Conservation (phyloP, 2,888 invertebrate species). For the Limnephilus rhombicus region DNA sequence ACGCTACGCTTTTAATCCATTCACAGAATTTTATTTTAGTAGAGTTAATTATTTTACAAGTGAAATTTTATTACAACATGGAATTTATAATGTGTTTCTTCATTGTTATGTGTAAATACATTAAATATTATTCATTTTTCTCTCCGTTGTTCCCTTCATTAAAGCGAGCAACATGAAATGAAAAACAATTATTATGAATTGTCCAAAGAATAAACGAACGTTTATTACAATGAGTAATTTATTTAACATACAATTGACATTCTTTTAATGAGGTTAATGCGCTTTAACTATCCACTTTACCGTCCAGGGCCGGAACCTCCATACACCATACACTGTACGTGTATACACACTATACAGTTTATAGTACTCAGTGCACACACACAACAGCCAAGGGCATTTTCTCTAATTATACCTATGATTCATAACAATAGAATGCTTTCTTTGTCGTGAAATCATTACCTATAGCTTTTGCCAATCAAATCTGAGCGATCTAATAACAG, state of each 20-base stretch:
- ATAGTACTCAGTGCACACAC: background rate
- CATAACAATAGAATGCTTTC: background rate
- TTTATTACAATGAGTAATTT: constrained; percentile 45
- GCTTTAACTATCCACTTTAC: background rate
- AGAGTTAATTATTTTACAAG: background rate
- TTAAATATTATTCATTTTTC: background rate
- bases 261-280: constrained; percentile 45
- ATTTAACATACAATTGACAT: constrained; percentile 48
- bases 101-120: background rate
- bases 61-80: background rate
- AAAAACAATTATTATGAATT: constrained; percentile 26
- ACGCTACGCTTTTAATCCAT: background rate
- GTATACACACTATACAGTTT: background rate
- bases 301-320: background rate
- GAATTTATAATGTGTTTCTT: background rate
- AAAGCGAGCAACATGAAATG: background rate
- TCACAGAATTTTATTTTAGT: background rate
- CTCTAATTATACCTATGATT: background rate
- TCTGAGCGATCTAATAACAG: too few species aligned
- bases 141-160: background rate
- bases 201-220: constrained; percentile 41
- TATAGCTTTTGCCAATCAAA: too few species aligned
- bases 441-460: background rate
- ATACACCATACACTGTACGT: background rate
- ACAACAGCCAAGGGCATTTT: background rate